Percentiles rank a stretch among this genome's conserved stretches.
Evolutionary conservation across 2,113 vertebrate genomes (phyloP).

Genomic region (Taurulus bubalis): DNA sequence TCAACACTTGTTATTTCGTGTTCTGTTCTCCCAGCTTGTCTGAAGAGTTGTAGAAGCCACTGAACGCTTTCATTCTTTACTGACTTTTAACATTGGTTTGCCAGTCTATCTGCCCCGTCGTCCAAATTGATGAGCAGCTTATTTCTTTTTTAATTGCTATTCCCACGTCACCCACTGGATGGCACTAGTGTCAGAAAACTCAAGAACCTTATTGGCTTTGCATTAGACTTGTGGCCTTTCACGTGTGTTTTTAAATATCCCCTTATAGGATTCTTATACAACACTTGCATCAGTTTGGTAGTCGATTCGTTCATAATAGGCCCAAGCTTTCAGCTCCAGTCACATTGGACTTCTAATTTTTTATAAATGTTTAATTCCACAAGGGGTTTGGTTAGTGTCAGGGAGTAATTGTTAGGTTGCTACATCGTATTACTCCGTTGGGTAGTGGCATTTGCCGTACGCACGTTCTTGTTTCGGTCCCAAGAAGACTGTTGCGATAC

Average conservation of each 20-base stretch:
- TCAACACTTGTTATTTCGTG: conserved; percentile 28
- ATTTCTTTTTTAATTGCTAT: conserved; percentile 27
- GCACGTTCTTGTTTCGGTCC: conserved; percentile 60
- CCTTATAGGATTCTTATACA: background rate
- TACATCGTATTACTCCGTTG: conserved; percentile 50
- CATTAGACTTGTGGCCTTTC: conserved; percentile 48
- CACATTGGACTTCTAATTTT: conserved; percentile 34
- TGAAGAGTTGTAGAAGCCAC: conserved; percentile 15
- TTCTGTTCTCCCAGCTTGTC: conserved; percentile 40
- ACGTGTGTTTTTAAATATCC: conserved; percentile 49
- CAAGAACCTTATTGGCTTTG: conserved; percentile 39
- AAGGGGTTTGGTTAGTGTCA: conserved; percentile 43
- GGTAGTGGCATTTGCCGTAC: conserved; percentile 48
- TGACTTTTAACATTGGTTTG: conserved; percentile 14
- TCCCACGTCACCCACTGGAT: conserved; percentile 57
- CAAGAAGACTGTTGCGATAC: conserved; percentile 46
- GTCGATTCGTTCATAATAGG: conserved; percentile 8
- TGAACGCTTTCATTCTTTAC: conserved; percentile 46
- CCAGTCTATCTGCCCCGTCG: conserved; percentile 32
- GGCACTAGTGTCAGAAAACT: conserved; percentile 51
- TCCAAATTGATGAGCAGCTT: conserved; percentile 39
- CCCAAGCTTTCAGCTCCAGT: conserved; percentile 9
- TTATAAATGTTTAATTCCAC: conserved; percentile 40
- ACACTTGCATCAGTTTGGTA: background rate
- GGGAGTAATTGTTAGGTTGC: conserved; percentile 60